Percentiles rank a stretch among this genome's conserved stretches.
Conservation (phyloP, 2,113 vertebrate species). For the Lepidothrix coronata region DNA sequence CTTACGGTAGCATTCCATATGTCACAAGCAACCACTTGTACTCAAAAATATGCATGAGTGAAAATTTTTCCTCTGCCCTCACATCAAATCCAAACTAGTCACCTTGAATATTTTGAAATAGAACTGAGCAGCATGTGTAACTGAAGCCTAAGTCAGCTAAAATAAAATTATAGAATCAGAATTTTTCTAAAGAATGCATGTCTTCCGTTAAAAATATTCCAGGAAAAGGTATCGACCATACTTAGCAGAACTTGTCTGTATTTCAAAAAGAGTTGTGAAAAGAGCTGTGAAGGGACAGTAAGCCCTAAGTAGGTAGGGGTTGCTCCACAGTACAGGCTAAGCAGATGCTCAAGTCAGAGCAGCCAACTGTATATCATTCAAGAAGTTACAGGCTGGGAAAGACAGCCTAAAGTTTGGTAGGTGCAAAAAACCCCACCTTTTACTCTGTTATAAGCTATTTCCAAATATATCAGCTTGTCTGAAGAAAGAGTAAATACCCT, state of each 20-base stretch:
- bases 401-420: background rate
- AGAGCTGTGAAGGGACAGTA: background rate
- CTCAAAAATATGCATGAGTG: slow-evolving; percentile 11
- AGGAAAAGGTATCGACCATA: background rate
- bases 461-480: background rate
- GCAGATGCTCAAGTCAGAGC: background rate
- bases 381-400: background rate
- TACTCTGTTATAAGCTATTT: background rate
- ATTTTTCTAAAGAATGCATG: background rate
- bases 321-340: background rate
- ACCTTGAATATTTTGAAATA: background rate
- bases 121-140: background rate
- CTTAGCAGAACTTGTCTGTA: background rate
- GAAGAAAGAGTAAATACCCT: background rate
- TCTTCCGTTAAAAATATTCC: background rate
- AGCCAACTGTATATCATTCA: background rate
- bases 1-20: slow-evolving; percentile 45
- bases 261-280: background rate
- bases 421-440: background rate
- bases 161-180: background rate
- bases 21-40: slow-evolving; percentile 50
- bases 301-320: background rate
- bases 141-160: slow-evolving; percentile 9
- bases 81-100: background rate
- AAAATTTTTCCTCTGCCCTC: background rate